Conservation (phyloP, 2,113 vertebrate genomes). For the Marmota monax region DNA sequence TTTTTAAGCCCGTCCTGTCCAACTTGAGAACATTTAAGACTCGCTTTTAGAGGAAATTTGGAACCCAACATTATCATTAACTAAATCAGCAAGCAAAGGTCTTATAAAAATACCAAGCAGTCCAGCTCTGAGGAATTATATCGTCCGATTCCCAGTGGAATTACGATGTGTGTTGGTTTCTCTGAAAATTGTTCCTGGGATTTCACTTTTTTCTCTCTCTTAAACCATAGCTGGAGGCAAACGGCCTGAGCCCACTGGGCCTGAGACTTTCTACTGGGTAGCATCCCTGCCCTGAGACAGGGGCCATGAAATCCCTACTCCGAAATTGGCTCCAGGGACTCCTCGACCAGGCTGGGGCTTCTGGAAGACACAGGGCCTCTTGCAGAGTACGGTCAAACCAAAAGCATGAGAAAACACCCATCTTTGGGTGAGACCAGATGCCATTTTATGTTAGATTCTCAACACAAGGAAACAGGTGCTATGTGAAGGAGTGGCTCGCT, state of each 20-base stretch:
- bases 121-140: slow-evolving; percentile 21
- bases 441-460: slow-evolving; percentile 5
- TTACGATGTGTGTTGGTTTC: slow-evolving; percentile 13
- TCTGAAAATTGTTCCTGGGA: slow-evolving; percentile 49
- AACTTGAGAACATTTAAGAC: slow-evolving; percentile 76
- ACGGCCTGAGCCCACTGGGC: neutral
- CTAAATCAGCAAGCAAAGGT: slow-evolving; percentile 71
- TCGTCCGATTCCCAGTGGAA: neutral
- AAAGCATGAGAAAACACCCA: neutral
- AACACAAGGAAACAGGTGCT: neutral
- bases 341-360: neutral
- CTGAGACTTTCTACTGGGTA: neutral
- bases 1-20: slow-evolving; percentile 75
- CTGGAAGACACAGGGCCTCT: neutral
- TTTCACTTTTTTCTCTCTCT: neutral
- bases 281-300: neutral
- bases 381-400: neutral
- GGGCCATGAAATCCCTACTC: neutral
- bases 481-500: neutral
- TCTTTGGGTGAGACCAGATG: neutral
- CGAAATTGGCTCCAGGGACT: neutral
- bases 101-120: slow-evolving; percentile 63
- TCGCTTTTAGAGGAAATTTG: slow-evolving; percentile 75
- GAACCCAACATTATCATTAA: slow-evolving; percentile 82
- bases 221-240: neutral